Base-by-base conservation (phyloP, 2,888 invertebrate genomes). In the Euplagia quadripunctaria region DNA sequence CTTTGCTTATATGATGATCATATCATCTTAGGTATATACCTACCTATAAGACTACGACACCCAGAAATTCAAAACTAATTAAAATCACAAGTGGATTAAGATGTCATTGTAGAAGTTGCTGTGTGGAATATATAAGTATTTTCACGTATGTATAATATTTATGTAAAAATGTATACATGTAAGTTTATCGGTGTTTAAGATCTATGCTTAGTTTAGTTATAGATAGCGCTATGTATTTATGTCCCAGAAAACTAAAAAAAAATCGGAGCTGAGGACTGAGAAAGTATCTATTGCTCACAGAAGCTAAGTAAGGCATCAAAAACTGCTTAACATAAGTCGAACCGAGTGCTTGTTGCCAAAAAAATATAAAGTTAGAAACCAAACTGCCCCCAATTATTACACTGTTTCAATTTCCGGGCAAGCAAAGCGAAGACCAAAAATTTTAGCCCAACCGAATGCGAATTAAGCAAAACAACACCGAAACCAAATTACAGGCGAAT, bases 401-500 rank as follows among this genome's bases (percentile, higher is more conserved):
- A 72, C 31, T 42, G 52, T 49, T 41, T 64, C 70, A 70, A 72
- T 51, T 74, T 64, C 69, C 55, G 51, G n/a, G 41, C 51, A 64
- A 64, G 55, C 73, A 31, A 74, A 71, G 66, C 66, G 64, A 66
- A 52, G 64, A 4, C 70, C 42, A n/a, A 75, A 20, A 63, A 75
- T 55, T 70, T 68, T 73, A 58, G 51, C 52, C 7, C 58, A 73
- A 76, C 68, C 63, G 64, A 76, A 72, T 64, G 63, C 51, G 55
- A 68, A 68, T 78, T 51, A 74, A 79, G 76, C 72, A 78, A 79
- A 81, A 82, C 75, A 81, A 82, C 68, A 80, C 70, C 70, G 55
- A 79, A 86, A 86, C 79, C 75, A 83, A 86, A 85, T 84, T 83
- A 83, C 81, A 76, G 64, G 72, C 70, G 70, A 88, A 85, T 82